Percentiles rank a stretch among this genome's conserved stretches.
phyloP scores from a whole-genome alignment of 1,140 invertebrate species.

The Drosophila nannoptera region DNA sequence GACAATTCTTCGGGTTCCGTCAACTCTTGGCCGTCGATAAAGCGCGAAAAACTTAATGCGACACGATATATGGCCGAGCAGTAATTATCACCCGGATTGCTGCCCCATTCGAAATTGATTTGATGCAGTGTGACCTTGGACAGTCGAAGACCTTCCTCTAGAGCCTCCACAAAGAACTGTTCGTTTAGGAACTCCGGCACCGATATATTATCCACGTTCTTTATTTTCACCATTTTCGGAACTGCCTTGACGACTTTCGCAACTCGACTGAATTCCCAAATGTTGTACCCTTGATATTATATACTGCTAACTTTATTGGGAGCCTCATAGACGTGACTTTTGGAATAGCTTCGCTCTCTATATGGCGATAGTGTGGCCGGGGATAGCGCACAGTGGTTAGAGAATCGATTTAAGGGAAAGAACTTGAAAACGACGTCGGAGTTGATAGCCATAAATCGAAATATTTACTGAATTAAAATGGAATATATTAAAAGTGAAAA shows the following conservation, averaged over 20 bases:
- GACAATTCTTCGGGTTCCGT: conserved; percentile 44
- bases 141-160: conserved; percentile 68
- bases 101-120: conserved; percentile 70
- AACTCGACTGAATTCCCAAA: conserved; percentile 14
- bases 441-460: neutral
- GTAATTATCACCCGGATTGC: conserved; percentile 73
- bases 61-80: conserved; percentile 72
- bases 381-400: conserved; percentile 14
- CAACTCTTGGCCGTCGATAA: conserved; percentile 31
- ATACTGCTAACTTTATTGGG: conserved; percentile 17
- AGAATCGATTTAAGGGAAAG: neutral
- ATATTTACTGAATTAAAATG: neutral
- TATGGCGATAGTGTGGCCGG: conserved; percentile 1
- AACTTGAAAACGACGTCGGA: neutral
- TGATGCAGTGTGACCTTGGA: conserved; percentile 52
- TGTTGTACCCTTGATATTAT: conserved; percentile 19
- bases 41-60: conserved; percentile 45
- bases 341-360: conserved; percentile 8
- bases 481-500: no score
- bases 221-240: conserved; percentile 53
- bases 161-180: conserved; percentile 60
- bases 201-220: conserved; percentile 57
- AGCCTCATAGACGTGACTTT: conserved; percentile 5
- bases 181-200: conserved; percentile 63
- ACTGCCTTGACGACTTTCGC: neutral